Evolutionary conservation across 2,888 invertebrate genomes (phyloP), one percentile per base, ranked within the genome.

Genomic region (Mythimna vitellina): DNA sequence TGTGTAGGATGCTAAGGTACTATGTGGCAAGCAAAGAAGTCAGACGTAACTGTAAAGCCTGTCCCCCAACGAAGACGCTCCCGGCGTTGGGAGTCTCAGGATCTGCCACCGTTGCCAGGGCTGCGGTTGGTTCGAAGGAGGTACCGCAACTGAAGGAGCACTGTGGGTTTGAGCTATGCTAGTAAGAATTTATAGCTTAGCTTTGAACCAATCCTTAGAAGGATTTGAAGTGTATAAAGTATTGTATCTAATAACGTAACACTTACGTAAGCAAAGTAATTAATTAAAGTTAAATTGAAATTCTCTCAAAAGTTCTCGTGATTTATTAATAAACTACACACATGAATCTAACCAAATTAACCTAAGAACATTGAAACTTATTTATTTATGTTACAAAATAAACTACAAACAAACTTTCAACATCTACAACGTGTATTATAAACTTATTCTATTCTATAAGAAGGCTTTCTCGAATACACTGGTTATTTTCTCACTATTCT

Each of bases 241-340:
- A 5, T 53, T 51, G 20, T 51, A 51, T 20, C 3, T n/a, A 51
- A 8, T 9, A 49, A 6, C 49, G 20, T 20, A 51, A 51, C 3
- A 51, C 49, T 51, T 51, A 61, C 4, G 9, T 0, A 12, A 32
- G 14, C 7, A 22, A 9, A 53, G 61, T 29, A 46, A 46, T n/a
- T 25, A 54, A n/a, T 7, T 4, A 32, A 42, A 51, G 22, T 57
- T 63, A 12, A 56, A 42, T 49, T 57, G 9, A 65, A 57, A 51
- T 32, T 51, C 32, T 17, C 32, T 12, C 22, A n/a, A 22, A 57
- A 65, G n/a, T 51, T 56, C 12, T 4, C 22, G 4, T 75, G 57
- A 75, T 75, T 73, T 65, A 42, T 32, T 42, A n/a, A n/a, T 35
- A 46, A 66, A 42, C 22, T n/a, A 17, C 5, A 32, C 12, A 17